These are phyloP conservation scores for Chirona hameri DNA, from an alignment of 2,888 invertebrate species.

Conservation along the genomic window DNA sequence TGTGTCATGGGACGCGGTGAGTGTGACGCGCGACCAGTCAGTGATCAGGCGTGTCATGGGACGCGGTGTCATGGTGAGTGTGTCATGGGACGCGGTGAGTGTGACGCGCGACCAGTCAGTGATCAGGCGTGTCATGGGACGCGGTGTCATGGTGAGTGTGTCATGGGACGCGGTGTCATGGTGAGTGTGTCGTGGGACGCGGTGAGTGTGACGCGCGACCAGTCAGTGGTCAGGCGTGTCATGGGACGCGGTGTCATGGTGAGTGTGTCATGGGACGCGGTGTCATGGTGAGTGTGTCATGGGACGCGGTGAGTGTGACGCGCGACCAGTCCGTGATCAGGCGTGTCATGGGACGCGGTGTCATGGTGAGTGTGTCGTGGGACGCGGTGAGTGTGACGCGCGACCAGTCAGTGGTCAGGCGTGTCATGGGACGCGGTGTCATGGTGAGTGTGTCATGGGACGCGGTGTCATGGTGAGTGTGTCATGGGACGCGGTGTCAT, in stretches of 20 bases:
- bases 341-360: too few relatives aligned
- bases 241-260: constrained; percentile 54
- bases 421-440: constrained; percentile 57
- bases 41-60: too few relatives aligned
- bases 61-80: too few relatives aligned
- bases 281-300: constrained; percentile 55
- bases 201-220: constrained; percentile 38
- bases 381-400: constrained; percentile 39
- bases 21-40: not conserved
- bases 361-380: constrained; percentile 57
- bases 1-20: constrained; percentile 56
- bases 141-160: too few relatives aligned
- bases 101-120: too few relatives aligned
- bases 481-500: too few relatives aligned
- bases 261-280: too few relatives aligned
- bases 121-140: constrained; percentile 62
- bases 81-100: constrained; percentile 55
- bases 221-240: too few relatives aligned
- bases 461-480: too few relatives aligned
- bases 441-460: not conserved
- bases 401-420: too few relatives aligned
- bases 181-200: constrained; percentile 58
- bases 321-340: too few relatives aligned
- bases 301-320: constrained; percentile 44
- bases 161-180: too few relatives aligned